A percentile compares a stretch with the other conserved stretches of the same genome.
phyloP scores from a whole-genome alignment of 2,797 vertebrate species.

The Synanceia verrucosa region DNA sequence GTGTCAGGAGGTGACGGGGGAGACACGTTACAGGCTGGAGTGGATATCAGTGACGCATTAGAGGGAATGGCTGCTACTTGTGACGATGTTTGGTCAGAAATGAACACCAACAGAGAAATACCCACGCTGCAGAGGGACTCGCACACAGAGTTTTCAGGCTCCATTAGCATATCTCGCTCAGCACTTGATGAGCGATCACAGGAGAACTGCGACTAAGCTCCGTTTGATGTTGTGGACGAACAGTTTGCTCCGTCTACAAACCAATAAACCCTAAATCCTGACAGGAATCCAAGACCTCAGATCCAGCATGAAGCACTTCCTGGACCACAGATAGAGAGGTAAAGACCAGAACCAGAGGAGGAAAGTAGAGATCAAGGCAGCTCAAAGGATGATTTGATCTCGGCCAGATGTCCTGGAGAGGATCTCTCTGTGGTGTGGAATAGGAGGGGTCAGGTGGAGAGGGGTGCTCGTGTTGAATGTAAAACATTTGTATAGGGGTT shows the following conservation, averaged over 20 bases:
- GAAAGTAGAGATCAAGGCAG: constrained; percentile 52
- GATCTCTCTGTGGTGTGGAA: constrained; percentile 1
- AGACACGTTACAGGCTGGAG: constrained; percentile 46
- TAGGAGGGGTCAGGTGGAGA: not conserved
- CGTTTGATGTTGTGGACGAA: constrained; percentile 32
- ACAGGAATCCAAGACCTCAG: constrained; percentile 29
- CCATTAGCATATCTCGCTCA: constrained; percentile 41
- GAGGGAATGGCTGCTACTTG: not conserved
- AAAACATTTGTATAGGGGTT: constrained; percentile 1
- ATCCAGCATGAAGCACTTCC: constrained; percentile 34
- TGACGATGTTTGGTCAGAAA: constrained; percentile 18
- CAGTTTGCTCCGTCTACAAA: constrained; percentile 24
- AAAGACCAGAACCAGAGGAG: constrained; percentile 49
- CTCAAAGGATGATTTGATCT: constrained; percentile 62
- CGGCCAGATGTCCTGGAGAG: constrained; percentile 33
- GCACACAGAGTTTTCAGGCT: constrained; percentile 26
- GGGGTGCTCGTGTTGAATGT: constrained; percentile 3
- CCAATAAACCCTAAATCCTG: constrained; percentile 53
- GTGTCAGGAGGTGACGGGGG: constrained; percentile 56
- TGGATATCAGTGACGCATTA: constrained; percentile 38
- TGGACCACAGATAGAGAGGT: constrained; percentile 22
- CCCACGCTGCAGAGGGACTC: constrained; percentile 41
- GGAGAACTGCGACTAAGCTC: constrained; percentile 6
- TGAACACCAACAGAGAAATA: constrained; percentile 16
- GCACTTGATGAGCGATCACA: not conserved